phyloP scores from a whole-genome alignment of 2,113 vertebrate species.

The Brachypodius melanocephalos region DNA sequence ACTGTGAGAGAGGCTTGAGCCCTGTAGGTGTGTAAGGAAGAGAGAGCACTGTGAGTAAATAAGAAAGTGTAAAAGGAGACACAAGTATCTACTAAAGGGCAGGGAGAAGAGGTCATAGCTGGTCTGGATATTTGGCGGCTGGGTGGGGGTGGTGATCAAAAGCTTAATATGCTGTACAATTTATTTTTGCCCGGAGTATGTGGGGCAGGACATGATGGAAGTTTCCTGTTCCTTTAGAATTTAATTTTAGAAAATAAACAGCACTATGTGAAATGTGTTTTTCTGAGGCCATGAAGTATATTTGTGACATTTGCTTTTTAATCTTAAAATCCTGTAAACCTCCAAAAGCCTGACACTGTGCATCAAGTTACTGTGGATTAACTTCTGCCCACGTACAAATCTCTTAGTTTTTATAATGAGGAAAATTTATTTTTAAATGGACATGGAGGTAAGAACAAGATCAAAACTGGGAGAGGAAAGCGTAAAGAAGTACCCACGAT shows the following conservation, averaged over 20 bases:
- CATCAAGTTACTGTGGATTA: background rate
- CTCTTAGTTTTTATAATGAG: background rate
- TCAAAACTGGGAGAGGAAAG: constrained; percentile 13
- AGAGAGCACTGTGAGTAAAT: background rate
- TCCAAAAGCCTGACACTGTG: background rate
- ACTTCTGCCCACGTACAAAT: background rate
- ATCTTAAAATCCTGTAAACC: background rate
- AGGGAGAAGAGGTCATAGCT: background rate
- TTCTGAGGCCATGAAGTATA: background rate
- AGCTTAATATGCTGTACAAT: background rate
- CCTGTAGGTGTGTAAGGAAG: background rate
- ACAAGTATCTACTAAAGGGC: background rate
- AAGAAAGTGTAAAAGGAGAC: constrained; percentile 10
- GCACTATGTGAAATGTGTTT: background rate
- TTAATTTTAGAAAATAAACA: background rate
- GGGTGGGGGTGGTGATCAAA: background rate
- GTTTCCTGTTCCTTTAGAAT: background rate
- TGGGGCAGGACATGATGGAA: background rate
- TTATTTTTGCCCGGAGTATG: background rate
- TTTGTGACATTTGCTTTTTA: background rate
- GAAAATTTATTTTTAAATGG: background rate
- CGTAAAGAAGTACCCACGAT: background rate
- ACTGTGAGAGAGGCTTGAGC: background rate
- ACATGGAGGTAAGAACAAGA: background rate
- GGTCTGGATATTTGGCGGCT: background rate